Conservation (phyloP, 92 coral and sea anemone genomes). For the Porites cylindrica region DNA sequence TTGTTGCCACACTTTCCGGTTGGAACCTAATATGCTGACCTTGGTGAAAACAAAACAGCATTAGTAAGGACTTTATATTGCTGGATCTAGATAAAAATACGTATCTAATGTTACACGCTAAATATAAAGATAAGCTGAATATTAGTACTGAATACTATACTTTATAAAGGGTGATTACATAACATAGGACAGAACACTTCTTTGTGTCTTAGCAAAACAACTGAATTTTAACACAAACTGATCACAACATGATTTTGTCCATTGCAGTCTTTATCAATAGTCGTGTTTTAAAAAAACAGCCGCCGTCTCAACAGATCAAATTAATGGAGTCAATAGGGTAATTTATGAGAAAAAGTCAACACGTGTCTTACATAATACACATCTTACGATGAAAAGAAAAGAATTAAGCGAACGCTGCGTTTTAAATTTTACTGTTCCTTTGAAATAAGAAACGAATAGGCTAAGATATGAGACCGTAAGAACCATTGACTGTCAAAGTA, state of each 20-base stretch:
- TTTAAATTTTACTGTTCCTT: neutral
- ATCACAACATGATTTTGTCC: too few relatives aligned
- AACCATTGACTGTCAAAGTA: neutral
- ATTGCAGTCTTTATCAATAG: too few relatives aligned
- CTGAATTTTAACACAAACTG: too few relatives aligned
- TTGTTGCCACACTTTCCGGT: neutral
- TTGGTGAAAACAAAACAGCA: neutral
- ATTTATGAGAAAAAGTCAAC: too few relatives aligned
- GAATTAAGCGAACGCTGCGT: constrained; percentile 1
- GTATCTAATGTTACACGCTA: neutral
- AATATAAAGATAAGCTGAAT: neutral
- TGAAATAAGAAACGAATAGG: neutral
- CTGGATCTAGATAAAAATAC: neutral
- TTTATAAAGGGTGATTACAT: too few relatives aligned
- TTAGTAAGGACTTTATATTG: constrained; percentile 2
- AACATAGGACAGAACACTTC: too few relatives aligned
- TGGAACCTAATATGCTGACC: constrained; percentile 9
- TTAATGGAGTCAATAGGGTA: too few relatives aligned
- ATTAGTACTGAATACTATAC: too few relatives aligned
- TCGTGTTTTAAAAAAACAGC: neutral
- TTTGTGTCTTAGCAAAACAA: too few relatives aligned
- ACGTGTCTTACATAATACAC: too few relatives aligned
- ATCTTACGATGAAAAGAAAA: neutral
- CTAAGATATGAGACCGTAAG: constrained; percentile 1
- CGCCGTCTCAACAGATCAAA: neutral